Conservation (phyloP, 1,140 invertebrate species). For the Adoxophyes honmai region DNA sequence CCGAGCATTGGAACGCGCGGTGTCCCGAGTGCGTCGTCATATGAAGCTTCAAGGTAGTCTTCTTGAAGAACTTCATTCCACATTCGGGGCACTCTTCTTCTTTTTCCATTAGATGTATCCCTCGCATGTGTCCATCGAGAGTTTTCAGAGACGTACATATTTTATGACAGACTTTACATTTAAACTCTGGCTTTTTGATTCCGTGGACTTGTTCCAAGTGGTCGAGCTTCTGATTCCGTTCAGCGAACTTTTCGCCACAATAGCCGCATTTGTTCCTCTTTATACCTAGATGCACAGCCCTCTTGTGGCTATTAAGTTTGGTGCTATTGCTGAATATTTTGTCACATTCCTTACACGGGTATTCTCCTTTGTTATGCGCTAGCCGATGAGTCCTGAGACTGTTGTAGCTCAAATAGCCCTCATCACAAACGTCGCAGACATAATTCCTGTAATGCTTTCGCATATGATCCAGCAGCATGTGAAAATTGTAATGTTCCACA, state of each 20-base stretch:
- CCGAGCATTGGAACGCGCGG: constrained; percentile 81
- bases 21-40: constrained; percentile 80
- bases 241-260: constrained; percentile 47
- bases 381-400: constrained; percentile 36
- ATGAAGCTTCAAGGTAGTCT: constrained; percentile 46
- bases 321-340: constrained; percentile 39
- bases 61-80: constrained; percentile 29
- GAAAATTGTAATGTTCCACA: neutral
- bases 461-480: constrained; percentile 18
- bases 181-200: constrained; percentile 36
- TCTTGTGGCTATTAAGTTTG: constrained; percentile 40
- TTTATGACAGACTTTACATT: constrained; percentile 48
- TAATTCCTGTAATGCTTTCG: constrained; percentile 14
- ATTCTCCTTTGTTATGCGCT: constrained; percentile 37
- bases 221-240: constrained; percentile 46
- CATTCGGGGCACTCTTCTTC: constrained; percentile 49
- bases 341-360: constrained; percentile 39
- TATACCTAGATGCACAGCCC: constrained; percentile 37
- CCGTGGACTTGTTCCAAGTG: constrained; percentile 52
- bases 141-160: constrained; percentile 39
- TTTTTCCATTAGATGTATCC: constrained; percentile 48
- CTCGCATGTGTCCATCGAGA: constrained; percentile 43
- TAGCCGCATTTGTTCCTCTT: constrained; percentile 44
- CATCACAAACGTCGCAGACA: neutral
- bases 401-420: constrained; percentile 37